Evolutionary conservation across 1,140 invertebrate species (phyloP).

Genomic region (Drosophila micromelanica): DNA sequence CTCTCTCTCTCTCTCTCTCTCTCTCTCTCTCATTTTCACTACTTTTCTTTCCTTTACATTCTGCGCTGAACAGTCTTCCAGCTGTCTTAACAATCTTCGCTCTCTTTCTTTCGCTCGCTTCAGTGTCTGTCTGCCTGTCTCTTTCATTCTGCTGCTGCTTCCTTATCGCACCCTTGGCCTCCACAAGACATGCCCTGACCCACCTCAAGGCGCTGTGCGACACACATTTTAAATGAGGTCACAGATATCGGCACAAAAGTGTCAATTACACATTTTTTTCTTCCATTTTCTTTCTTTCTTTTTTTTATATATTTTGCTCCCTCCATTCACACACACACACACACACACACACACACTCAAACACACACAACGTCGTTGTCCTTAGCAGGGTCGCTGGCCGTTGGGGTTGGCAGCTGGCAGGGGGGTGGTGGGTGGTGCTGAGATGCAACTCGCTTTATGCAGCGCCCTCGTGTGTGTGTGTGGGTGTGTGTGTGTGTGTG

Average conservation of each 20-base stretch:
- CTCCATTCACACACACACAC: constrained; percentile 16
- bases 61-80: too few species aligned
- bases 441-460: constrained; percentile 25
- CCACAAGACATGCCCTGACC: constrained; percentile 61
- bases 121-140: neutral
- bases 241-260: constrained; percentile 77
- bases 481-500: constrained; percentile 26
- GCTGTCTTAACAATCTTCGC: neutral
- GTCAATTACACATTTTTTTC: constrained; percentile 77
- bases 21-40: neutral
- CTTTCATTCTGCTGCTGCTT: neutral
- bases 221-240: constrained; percentile 79
- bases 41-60: too few species aligned
- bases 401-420: constrained; percentile 3
- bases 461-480: constrained; percentile 13
- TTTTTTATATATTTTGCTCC: constrained; percentile 12
- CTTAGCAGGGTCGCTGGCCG: constrained; percentile 26
- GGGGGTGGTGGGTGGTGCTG: neutral
- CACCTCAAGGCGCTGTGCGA: constrained; percentile 71
- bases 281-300: too few species aligned
- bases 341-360: constrained; percentile 21
- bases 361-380: constrained; percentile 12
- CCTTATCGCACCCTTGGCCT: constrained; percentile 27
- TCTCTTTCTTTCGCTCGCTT: too few species aligned
- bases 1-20: neutral